A percentile compares a stretch with the other conserved stretches of the same genome.
Evolutionary conservation across 2,797 vertebrate genomes (phyloP).

Genomic region (Anguilla anguilla): DNA sequence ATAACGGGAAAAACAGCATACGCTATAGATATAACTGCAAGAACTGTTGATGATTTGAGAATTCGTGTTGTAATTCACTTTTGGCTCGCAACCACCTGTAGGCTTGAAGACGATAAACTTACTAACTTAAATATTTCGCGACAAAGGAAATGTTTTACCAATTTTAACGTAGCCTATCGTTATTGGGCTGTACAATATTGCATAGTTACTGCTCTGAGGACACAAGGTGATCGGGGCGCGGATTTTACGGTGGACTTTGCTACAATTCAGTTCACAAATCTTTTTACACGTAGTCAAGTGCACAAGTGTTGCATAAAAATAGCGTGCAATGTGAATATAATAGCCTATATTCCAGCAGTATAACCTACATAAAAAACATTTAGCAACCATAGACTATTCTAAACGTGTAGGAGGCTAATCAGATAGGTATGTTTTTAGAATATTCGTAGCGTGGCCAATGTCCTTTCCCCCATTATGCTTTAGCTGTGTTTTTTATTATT

Average conservation of each 20-base stretch:
- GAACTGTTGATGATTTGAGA: not conserved
- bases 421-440: too few species aligned
- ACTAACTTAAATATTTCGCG: not conserved
- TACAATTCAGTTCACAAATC: not conserved
- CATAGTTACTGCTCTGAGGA: not conserved
- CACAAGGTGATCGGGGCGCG: not conserved
- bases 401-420: too few species aligned
- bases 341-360: not conserved
- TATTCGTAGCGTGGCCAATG: too few species aligned
- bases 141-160: not conserved
- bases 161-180: not conserved
- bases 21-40: not conserved
- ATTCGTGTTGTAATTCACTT: not conserved
- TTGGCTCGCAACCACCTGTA: not conserved
- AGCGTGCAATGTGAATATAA: not conserved
- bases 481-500: not conserved
- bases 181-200: not conserved
- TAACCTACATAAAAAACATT: not conserved
- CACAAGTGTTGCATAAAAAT: not conserved
- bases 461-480: not conserved
- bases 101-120: not conserved
- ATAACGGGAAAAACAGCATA: not conserved
- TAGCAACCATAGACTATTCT: not conserved
- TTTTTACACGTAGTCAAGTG: not conserved
- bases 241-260: not conserved